These are phyloP conservation scores for Neoniphon sammara DNA, from an alignment of 2,797 vertebrate genomes.

Conservation along the genomic window DNA sequence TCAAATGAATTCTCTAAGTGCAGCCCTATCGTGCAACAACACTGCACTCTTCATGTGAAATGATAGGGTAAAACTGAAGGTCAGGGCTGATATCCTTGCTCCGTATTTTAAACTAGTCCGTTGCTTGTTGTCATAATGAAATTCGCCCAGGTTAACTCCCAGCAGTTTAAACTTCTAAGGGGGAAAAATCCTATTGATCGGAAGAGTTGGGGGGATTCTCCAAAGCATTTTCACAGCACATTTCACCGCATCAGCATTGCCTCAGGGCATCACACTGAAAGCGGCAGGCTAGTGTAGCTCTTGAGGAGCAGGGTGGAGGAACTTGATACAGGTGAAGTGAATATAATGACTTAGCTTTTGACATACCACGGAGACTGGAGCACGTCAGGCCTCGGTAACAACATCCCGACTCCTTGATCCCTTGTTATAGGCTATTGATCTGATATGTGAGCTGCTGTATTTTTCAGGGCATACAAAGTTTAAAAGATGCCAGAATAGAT, in stretches of 20 bases:
- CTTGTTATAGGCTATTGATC: slow-evolving; percentile 60
- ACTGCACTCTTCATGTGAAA: slow-evolving; percentile 23
- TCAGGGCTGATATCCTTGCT: slow-evolving; percentile 59
- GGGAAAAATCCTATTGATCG: slow-evolving; percentile 68
- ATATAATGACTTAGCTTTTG: slow-evolving; percentile 76
- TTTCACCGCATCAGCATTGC: slow-evolving; percentile 77
- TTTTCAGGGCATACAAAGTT: slow-evolving; percentile 23
- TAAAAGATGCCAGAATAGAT: slow-evolving; percentile 26
- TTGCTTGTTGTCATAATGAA: slow-evolving; percentile 63
- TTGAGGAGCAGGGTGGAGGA: slow-evolving; percentile 62
- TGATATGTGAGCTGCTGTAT: slow-evolving; percentile 26
- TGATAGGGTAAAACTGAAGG: slow-evolving; percentile 65
- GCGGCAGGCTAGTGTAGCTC: slow-evolving; percentile 66
- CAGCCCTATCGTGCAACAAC: slow-evolving; percentile 16
- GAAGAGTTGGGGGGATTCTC: slow-evolving; percentile 67
- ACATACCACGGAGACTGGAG: slow-evolving; percentile 56
- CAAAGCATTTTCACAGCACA: slow-evolving; percentile 77
- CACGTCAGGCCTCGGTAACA: slow-evolving; percentile 51
- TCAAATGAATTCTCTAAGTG: slow-evolving; percentile 15
- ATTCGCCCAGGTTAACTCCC: slow-evolving; percentile 60
- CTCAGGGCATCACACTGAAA: slow-evolving; percentile 74
- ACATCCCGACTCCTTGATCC: slow-evolving; percentile 57
- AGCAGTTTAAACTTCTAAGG: slow-evolving; percentile 59
- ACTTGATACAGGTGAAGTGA: slow-evolving; percentile 69
- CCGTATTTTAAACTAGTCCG: slow-evolving; percentile 58